Percentiles rank a stretch among this genome's conserved stretches.
phyloP scores from a whole-genome alignment of 2,888 invertebrate species.

The Macropis europaea region DNA sequence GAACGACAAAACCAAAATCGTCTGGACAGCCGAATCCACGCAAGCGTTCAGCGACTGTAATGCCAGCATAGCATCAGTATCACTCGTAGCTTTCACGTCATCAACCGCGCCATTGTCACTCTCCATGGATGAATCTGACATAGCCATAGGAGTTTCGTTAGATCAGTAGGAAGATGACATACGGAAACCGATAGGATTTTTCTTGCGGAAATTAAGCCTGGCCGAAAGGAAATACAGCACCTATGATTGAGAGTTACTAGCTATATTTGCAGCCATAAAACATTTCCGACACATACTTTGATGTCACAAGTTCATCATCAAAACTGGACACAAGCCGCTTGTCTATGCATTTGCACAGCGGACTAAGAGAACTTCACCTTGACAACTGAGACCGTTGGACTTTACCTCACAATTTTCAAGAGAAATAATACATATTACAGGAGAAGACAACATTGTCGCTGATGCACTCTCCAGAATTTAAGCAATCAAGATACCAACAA shows the following conservation, averaged over 20 bases:
- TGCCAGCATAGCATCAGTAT: background rate
- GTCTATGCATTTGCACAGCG: slow-evolving; percentile 11
- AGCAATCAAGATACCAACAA: no score
- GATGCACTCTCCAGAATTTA: no score
- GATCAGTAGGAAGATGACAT: background rate
- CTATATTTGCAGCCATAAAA: slow-evolving; percentile 22
- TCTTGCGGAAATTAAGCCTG: slow-evolving; percentile 8
- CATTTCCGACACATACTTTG: slow-evolving; percentile 24
- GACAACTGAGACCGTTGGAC: no score
- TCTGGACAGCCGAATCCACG: background rate
- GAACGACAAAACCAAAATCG: background rate
- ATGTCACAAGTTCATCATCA: slow-evolving; percentile 17
- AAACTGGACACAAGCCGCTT: slow-evolving; percentile 39
- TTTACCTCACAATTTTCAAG: no score
- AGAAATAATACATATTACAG: no score
- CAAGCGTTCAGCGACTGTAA: background rate
- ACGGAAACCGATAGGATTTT: slow-evolving; percentile 6
- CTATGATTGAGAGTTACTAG: slow-evolving; percentile 15
- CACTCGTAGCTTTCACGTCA: background rate
- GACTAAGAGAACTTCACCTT: no score
- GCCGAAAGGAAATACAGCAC: slow-evolving; percentile 23
- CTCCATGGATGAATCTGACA: background rate
- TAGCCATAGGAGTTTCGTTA: background rate
- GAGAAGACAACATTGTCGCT: no score
- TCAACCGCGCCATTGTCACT: background rate